Evolutionary conservation across 2,888 invertebrate species (phyloP), one percentile per base, ranked within the genome.

Genomic region (Epistrophella euchroma): DNA sequence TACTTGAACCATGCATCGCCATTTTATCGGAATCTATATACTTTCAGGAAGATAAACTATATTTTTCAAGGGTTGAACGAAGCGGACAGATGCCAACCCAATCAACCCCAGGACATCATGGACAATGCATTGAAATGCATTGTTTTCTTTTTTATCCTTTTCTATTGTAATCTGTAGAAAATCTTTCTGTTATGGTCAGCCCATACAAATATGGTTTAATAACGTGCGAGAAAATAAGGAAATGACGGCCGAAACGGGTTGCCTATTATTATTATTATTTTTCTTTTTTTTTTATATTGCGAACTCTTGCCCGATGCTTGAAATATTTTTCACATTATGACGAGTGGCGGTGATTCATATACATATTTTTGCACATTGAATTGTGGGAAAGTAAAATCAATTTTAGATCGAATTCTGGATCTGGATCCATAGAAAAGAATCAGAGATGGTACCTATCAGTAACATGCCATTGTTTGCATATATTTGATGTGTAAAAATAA

Each of bases 181-280:
- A 88, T 88, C 88, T 86, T 79, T 81, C 76, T 88, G 89, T 88
- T 89, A 89, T 88, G 89, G 88, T 89, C 89, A 89, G 88, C 89
- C 89, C 88, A 88, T 88, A 88, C 88, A 89, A 89, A 89, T 88
- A 89, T 88, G 80, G 64, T 83, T 88, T 87, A 87, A 88, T 88
- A 87, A 88, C 66, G 58, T 70, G 75, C 50, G 56, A 55, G 62
- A 71, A 70, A 74, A 79, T 75, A 37, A 78, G 78, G 83, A 83
- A 83, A 83, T 75, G 72, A 75, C 55, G 43, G 32, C 45, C 78
- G n/a, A 75, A 87, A 87, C 75, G 87, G 79, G 83, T 83, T 87
- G 75, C 72, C 62, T 68, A 47, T 83, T 83, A 79, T 86, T 79
- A 60, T 74, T 66, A 50, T 55, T 71, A 19, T 71, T 45, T 56